Conservation (phyloP, 2,797 vertebrate genomes). For the Aldrovandia affinis region DNA sequence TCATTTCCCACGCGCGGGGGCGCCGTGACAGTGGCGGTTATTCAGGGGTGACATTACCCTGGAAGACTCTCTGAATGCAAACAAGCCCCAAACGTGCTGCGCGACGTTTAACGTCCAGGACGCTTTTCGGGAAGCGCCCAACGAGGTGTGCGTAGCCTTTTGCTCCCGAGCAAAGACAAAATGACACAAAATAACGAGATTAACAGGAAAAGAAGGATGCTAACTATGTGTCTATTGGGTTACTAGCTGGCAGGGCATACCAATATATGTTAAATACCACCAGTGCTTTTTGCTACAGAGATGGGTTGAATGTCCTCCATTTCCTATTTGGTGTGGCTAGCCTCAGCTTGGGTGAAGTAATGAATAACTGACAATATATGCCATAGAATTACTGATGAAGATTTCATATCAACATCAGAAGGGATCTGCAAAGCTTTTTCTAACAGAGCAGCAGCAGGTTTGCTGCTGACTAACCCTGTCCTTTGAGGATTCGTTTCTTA, state of each 20-base stretch:
- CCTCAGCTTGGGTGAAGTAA: slow-evolving; percentile 49
- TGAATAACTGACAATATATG: slow-evolving; percentile 50
- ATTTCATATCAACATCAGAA: slow-evolving; percentile 50
- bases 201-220: background rate
- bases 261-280: too few species aligned
- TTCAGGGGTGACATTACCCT: background rate
- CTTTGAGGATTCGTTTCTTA: too few species aligned
- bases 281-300: too few species aligned
- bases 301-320: slow-evolving; percentile 19
- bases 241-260: too few species aligned
- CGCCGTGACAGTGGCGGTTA: background rate
- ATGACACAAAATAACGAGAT: background rate
- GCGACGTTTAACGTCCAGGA: background rate
- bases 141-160: background rate
- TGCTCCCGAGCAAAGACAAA: background rate
- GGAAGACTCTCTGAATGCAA: background rate
- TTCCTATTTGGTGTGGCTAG: slow-evolving; percentile 50
- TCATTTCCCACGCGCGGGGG: background rate
- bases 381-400: slow-evolving; percentile 34
- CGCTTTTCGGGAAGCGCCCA: background rate
- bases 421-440: slow-evolving; percentile 34
- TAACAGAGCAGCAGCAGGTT: background rate
- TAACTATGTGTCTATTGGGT: too few species aligned
- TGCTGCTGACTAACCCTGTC: too few species aligned
- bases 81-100: background rate